phyloP scores from a whole-genome alignment of 2,797 vertebrate species.

The Pangasius larnaudii region DNA sequence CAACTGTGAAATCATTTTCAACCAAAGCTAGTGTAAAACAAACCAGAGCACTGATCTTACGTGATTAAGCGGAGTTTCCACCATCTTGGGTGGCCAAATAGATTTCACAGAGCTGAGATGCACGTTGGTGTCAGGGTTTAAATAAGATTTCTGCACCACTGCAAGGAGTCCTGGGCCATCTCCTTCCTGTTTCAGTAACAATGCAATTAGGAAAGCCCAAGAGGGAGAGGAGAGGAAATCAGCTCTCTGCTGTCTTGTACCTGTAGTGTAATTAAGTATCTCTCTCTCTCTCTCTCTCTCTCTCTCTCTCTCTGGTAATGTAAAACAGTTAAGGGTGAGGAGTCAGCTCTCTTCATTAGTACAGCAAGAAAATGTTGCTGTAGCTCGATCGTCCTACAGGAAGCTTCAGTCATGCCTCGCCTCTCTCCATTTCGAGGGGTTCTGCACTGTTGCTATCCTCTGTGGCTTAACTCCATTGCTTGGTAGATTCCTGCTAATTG shows the following conservation, averaged over 20 bases:
- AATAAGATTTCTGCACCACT: conserved; percentile 14
- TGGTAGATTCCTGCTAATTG: conserved; percentile 51
- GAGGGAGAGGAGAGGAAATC: conserved; percentile 49
- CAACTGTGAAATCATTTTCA: background rate
- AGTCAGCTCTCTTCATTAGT: conserved; percentile 58
- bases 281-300: conserved; percentile 21
- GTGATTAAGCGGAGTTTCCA: conserved; percentile 3
- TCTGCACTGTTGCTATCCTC: conserved; percentile 38
- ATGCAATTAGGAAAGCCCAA: conserved; percentile 50
- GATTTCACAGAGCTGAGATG: background rate
- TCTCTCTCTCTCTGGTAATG: conserved; percentile 46
- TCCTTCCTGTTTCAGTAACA: conserved; percentile 38
- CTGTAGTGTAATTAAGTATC: conserved; percentile 57
- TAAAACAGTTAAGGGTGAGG: conserved; percentile 52
- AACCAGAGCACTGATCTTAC: background rate
- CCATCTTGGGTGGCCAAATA: conserved; percentile 2
- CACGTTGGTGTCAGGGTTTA: conserved; percentile 20
- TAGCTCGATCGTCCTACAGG: conserved; percentile 54
- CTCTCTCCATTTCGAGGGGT: conserved; percentile 49
- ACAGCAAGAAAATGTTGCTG: conserved; percentile 57
- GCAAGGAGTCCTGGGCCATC: conserved; percentile 23
- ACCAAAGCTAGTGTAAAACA: background rate
- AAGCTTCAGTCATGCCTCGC: conserved; percentile 55
- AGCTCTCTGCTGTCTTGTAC: conserved; percentile 48
- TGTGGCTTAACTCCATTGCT: conserved; percentile 36